phyloP scores from a whole-genome alignment of 2,113 vertebrate genomes.

The Pelusios castaneus region DNA sequence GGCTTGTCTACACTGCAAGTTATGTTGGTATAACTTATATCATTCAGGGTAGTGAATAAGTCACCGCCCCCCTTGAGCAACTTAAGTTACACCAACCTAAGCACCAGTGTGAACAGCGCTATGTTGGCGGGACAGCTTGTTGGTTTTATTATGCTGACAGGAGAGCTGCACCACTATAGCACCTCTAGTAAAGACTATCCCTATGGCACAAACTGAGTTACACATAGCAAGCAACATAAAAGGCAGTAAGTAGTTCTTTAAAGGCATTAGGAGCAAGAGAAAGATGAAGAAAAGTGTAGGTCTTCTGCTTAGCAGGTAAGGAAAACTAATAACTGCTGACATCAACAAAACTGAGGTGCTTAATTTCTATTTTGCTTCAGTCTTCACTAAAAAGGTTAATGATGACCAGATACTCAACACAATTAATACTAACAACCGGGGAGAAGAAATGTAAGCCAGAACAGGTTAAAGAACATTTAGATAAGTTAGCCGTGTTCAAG shows the following conservation, averaged over 20 bases:
- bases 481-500: background rate
- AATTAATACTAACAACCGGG: background rate
- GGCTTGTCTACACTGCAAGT: background rate
- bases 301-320: background rate
- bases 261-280: background rate
- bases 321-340: background rate
- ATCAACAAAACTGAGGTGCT: background rate
- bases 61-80: background rate
- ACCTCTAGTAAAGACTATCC: background rate
- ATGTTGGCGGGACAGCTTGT: background rate
- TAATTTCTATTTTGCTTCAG: background rate
- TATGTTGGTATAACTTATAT: background rate
- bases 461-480: background rate
- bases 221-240: background rate
- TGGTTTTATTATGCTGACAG: background rate
- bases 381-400: background rate
- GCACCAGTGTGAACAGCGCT: background rate
- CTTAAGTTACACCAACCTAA: background rate
- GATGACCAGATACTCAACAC: background rate
- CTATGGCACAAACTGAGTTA: background rate
- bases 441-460: background rate
- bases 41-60: background rate
- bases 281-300: background rate
- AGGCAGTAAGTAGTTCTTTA: background rate
- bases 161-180: background rate